These are phyloP conservation scores for Nixonia krombeini DNA, from an alignment of 1,140 invertebrate species.

Conservation along the genomic window DNA sequence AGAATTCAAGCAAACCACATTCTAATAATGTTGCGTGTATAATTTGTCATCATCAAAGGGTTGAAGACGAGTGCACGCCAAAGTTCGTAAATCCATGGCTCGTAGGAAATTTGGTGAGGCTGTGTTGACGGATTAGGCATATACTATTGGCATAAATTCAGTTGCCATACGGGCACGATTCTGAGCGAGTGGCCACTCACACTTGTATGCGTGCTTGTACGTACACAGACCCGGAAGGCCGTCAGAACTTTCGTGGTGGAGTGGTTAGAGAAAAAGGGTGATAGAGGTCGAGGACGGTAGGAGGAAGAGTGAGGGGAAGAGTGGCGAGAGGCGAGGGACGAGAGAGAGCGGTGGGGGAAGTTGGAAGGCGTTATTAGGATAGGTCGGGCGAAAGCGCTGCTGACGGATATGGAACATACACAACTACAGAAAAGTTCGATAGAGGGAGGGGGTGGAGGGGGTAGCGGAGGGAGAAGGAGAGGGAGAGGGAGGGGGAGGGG, in stretches of 20 bases:
- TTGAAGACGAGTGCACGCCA: constrained; percentile 12
- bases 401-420: constrained; percentile 27
- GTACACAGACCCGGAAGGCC: constrained; percentile 13
- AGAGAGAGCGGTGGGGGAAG: not conserved
- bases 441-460: constrained; percentile 7
- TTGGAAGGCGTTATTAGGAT: constrained; percentile 29
- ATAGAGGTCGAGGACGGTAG: constrained; percentile 48
- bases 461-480: constrained; percentile 4
- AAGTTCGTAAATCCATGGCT: constrained; percentile 21
- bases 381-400: constrained; percentile 39
- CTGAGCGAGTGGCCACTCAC: no score
- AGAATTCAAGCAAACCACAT: no score
- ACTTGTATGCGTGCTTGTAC: not conserved
- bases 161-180: not conserved
- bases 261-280: constrained; percentile 24
- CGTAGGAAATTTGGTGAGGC: constrained; percentile 32
- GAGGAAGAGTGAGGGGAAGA: constrained; percentile 6
- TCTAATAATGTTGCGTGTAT: no score
- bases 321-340: not conserved
- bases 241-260: constrained; percentile 20
- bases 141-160: constrained; percentile 29
- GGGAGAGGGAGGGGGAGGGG: not conserved
- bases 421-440: constrained; percentile 12
- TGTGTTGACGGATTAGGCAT: constrained; percentile 32
- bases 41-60: not conserved